Base-by-base conservation (phyloP, 2,888 invertebrate species). In the Epirrhoe alternata region DNA sequence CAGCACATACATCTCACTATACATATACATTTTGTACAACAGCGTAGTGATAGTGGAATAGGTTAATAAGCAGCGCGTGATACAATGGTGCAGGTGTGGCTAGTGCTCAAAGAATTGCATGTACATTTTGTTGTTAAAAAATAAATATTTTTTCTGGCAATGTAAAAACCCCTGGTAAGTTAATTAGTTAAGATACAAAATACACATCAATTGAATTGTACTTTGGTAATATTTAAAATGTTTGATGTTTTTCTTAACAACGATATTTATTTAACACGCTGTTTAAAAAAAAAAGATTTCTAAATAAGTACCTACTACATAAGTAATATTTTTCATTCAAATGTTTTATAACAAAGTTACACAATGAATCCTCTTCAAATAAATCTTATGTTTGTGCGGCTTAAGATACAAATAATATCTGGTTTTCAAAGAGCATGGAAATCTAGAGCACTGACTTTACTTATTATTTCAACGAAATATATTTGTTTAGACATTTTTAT, bases 31-130 rank as follows among this genome's bases (percentile, higher is more conserved):
- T 42, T 60, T 54, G 50, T 58, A 62, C 61, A 59, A 63, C 57
- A 68, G 66, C 68, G 66, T 71, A 75, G 70, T 74, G 73, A 72
- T 53, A 64, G 62, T 71, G 75, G 73, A 67, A 49, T 33, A 58
- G 56, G 47, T 61, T 63, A 69, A 67, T 70, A 81, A 81, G 81
- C 80, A 72, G 78, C 71, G 78, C 66, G 67, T 72, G 61, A 68
- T 60, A 72, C 77, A 80, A 73, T 69, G 73, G 75, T 77, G 78
- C 76, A 73, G 56, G 70, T 66, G 74, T 75, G 74, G 73, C 69
- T 55, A 70, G 77, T 76, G 72, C 73, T 76, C 71, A 62, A 56
- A 58, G 65, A 69, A 69, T 61, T 69, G 60, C 33, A 56, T n/a
- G n/a, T 57, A 50, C 53, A 60, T 60, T 54, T 61, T 53, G 45